Evolutionary conservation across 2,113 vertebrate species (phyloP), one percentile per base, ranked within the genome.

Genomic region (Papio anubis): DNA sequence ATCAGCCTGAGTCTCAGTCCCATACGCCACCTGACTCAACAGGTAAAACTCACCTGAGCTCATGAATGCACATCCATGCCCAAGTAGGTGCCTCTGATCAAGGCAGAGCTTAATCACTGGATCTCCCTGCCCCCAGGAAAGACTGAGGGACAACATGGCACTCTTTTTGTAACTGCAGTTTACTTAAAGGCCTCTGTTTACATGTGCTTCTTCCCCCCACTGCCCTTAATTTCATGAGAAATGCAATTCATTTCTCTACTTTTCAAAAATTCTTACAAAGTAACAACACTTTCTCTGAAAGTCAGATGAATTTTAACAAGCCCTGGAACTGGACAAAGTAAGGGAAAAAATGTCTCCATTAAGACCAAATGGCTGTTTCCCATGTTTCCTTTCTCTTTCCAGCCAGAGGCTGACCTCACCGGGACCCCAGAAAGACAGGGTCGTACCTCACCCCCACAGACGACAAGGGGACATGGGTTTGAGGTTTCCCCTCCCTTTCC

Each of bases 41-140:
- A 52, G n/a, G 43, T 10, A 12, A 48, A 23, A 57, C 40, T 90
- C 35, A 17, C 55, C 40, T 45, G 32, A 27, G 45, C 30, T 14
- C 27, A 35, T 20, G 16, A 13, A 13, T 1, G 0, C 45, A 23
- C 3, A 0, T 40, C 32, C 17, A 1, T 12, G 9, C 66, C n/a
- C 23, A 17, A 40, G 38, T 1, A 4, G n/a, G 18, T 25, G 21
- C 21, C 43, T 11, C 12, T 64, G 5, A 5, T 43, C 40, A 35
- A 50, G 23, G 40, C 48, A n/a, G 3, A 7, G 35, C 30, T 66
- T 2, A 16, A 27, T 27, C 40, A 25, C 25, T 38, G 8, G 3
- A 3, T 32, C 50, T 80, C 75, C 61, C 61, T 43, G 11, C 40
- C 57, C 25, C 20, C 2, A 48, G 40, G 50, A 57, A 68, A 64